Percentiles rank a stretch among this genome's conserved stretches.
Conservation (phyloP, 1,140 invertebrate species). For the Thrips palmi region DNA sequence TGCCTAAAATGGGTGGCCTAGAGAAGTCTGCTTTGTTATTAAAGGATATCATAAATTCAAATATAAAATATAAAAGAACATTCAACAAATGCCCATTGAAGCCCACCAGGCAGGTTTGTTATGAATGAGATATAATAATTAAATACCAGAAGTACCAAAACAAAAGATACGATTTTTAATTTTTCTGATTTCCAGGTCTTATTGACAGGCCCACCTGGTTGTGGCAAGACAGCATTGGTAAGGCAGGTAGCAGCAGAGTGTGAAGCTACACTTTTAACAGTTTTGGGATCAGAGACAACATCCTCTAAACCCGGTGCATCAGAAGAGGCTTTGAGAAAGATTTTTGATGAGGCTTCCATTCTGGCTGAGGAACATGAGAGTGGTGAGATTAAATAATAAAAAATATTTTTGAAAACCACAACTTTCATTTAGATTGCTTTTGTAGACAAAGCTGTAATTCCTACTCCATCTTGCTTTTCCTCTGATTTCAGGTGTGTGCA, state of each 20-base stretch:
- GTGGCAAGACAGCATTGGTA: conserved; percentile 16
- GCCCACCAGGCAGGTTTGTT: neutral
- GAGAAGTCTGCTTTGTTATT: too few species aligned
- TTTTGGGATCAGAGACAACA: conserved; percentile 13
- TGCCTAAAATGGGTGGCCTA: conserved; percentile 1
- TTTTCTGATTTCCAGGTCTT: conserved; percentile 14
- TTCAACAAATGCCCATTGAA: neutral
- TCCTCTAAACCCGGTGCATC: conserved; percentile 25
- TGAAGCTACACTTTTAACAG: conserved; percentile 10
- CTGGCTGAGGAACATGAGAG: conserved; percentile 17
- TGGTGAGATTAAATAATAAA: conserved; percentile 9
- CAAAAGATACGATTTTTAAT: neutral
- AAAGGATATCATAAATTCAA: too few species aligned
- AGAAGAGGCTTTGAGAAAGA: conserved; percentile 21
- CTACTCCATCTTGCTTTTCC: conserved; percentile 15
- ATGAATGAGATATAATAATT: neutral
- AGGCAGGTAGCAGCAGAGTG: conserved; percentile 10
- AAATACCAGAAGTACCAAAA: neutral
- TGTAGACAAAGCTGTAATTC: conserved; percentile 11
- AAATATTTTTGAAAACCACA: conserved; percentile 12
- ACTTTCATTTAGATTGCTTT: conserved; percentile 1
- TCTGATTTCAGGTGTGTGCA: conserved; percentile 4
- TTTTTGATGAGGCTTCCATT: conserved; percentile 22
- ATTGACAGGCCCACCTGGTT: conserved; percentile 16
- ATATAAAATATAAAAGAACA: neutral